Evolutionary conservation across 2,888 invertebrate species (phyloP).

Genomic region (Dasysyrphus tricinctus): DNA sequence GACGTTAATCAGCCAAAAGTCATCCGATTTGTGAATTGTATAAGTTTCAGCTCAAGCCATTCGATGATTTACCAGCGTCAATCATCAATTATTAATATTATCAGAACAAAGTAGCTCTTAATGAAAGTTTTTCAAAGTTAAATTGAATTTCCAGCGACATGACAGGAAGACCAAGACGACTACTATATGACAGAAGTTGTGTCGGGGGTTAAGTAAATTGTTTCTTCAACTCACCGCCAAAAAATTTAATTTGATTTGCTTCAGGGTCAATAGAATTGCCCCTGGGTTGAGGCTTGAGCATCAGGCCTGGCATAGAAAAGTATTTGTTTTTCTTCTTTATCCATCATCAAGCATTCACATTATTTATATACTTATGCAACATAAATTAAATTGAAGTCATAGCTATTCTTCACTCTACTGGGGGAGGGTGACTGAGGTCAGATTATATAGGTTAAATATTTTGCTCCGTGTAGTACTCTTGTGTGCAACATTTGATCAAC

Average conservation of each 20-base stretch:
- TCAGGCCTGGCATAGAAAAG: constrained; percentile 4
- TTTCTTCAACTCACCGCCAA: constrained; percentile 69
- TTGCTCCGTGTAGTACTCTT: not conserved
- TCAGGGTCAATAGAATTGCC: constrained; percentile 60
- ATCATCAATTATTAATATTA: too few species aligned
- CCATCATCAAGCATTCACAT: not conserved
- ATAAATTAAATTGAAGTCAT: constrained; percentile 59
- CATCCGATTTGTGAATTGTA: too few species aligned
- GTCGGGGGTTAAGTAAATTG: constrained; percentile 71
- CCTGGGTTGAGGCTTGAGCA: constrained; percentile 47
- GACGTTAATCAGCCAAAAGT: too few species aligned
- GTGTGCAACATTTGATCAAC: constrained; percentile 6
- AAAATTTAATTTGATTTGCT: constrained; percentile 62
- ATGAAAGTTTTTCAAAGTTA: not conserved
- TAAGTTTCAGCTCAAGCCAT: too few species aligned
- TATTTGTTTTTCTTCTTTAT: constrained; percentile 3
- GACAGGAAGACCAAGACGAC: constrained; percentile 4
- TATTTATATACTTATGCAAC: constrained; percentile 49
- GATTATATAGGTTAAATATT: constrained; percentile 36
- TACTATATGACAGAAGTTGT: constrained; percentile 2
- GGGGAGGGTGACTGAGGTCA: constrained; percentile 4
- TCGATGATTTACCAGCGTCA: too few species aligned
- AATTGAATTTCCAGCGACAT: not conserved
- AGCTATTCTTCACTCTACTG: constrained; percentile 7
- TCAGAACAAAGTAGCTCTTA: too few species aligned